Evolutionary conservation across 2,888 invertebrate species (phyloP).

Genomic region (Dryobotodes eremita): DNA sequence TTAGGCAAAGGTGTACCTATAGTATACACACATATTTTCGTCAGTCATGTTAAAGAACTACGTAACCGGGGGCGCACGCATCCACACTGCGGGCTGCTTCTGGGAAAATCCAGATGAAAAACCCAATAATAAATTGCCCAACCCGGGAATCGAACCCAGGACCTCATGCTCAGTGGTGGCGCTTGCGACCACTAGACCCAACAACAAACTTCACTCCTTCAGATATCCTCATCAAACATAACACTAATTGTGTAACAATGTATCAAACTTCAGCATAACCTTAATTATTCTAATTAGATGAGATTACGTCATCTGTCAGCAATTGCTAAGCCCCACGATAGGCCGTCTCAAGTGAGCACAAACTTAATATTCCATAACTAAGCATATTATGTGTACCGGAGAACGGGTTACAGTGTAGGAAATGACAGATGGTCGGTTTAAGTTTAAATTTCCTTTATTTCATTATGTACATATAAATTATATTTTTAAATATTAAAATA

Average conservation of each 20-base stretch:
- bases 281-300: conserved; percentile 67
- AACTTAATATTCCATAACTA: conserved; percentile 80
- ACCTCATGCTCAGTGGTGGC: too few relatives aligned
- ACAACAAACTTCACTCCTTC: conserved; percentile 5
- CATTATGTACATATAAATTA: too few relatives aligned
- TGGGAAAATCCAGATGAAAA: too few relatives aligned
- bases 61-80: too few relatives aligned
- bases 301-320: conserved; percentile 69
- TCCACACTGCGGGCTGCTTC: too few relatives aligned
- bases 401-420: conserved; percentile 61
- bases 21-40: too few relatives aligned
- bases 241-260: conserved; percentile 33
- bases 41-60: too few relatives aligned
- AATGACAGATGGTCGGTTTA: not conserved
- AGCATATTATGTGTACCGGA: conserved; percentile 73
- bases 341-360: conserved; percentile 70
- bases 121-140: too few relatives aligned
- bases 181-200: not conserved
- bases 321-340: conserved; percentile 58
- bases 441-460: too few relatives aligned
- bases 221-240: conserved; percentile 34
- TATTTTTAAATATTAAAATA: too few relatives aligned
- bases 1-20: too few relatives aligned
- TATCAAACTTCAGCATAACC: conserved; percentile 48
- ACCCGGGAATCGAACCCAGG: too few relatives aligned